Evolutionary conservation across 2,888 invertebrate species (phyloP), one percentile per base, ranked within the genome.

Genomic region (Cataglyphis livida): DNA sequence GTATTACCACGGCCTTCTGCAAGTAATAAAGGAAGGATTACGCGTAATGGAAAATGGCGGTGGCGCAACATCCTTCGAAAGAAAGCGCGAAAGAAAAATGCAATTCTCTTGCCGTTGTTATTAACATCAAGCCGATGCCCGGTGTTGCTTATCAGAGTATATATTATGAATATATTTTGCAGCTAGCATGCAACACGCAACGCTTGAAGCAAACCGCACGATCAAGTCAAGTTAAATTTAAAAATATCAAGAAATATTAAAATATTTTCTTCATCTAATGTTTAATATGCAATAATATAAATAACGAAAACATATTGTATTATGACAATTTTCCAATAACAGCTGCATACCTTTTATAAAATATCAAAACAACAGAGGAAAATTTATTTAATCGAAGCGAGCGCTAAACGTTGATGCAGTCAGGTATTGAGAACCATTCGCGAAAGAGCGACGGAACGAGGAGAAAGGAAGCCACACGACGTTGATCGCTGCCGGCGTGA

Each of bases 401-500:
- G 32, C 74, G 73, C 32, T 59, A 62, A 78, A 73, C 73, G 78
- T 66, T 25, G 28, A n/a, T n/a, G 18, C 48, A 64, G 25, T 74
- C 44, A 35, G 38, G 38, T 25, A 62, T 78, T 78, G 57, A 62
- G 79, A 65, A 64, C 28, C 15, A 64, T 71, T 83, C 51, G 73
- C 62, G 54, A 62, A 71, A 81, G 64, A 81, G 64, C 41, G 35
- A 18, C 64, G 73, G 38, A 35, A 62, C 64, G 74, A 84, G 73
- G 66, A 81, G 73, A 81, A 73, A 83, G 70, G 68, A 68, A 51
- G 71, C 41, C 54, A 35, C 35, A 38, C 51, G n/a, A 78, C 78
- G 71, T 84, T 81, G 85, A 85, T 85, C 87, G 83, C 54, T 84
- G 74, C 74, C 73, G 78, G 35, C 66, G 41, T 51, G 81, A 85